Conservation (phyloP, 1,140 invertebrate genomes). For the Aphaenogaster floridana region DNA sequence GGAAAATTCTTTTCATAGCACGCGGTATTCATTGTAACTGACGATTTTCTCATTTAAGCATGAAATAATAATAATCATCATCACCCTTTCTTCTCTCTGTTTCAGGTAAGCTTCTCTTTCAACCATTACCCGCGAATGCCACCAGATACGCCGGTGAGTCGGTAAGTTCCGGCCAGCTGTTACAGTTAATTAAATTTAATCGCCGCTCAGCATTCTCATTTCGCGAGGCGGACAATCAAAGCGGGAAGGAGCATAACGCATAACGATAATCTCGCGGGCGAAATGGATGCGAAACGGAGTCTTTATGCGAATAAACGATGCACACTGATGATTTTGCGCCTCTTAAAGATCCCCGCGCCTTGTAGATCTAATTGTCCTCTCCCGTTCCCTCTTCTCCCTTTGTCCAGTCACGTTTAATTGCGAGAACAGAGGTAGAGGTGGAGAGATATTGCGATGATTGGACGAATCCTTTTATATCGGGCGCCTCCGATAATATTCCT, state of each 20-base stretch:
- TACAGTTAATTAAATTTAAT: constrained; percentile 72
- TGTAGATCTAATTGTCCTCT: constrained; percentile 43
- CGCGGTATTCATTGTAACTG: constrained; percentile 25
- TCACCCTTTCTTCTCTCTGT: constrained; percentile 50
- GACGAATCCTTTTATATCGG: background rate
- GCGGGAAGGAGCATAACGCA: constrained; percentile 43
- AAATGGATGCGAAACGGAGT: constrained; percentile 10
- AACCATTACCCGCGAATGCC: constrained; percentile 43
- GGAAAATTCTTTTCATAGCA: background rate
- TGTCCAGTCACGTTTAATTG: background rate
- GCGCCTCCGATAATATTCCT: background rate
- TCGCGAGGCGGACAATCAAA: constrained; percentile 39
- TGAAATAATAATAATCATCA: constrained; percentile 55
- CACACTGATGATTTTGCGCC: constrained; percentile 13
- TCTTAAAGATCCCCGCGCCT: constrained; percentile 8
- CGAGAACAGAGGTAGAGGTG: background rate
- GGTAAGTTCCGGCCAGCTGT: constrained; percentile 65
- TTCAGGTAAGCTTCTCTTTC: constrained; percentile 65
- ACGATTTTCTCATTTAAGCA: constrained; percentile 47
- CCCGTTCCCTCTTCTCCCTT: background rate
- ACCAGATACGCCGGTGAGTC: constrained; percentile 26
- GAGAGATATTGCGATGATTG: background rate
- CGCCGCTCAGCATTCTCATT: constrained; percentile 47
- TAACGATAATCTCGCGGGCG: constrained; percentile 24
- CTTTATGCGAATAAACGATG: constrained; percentile 43